Evolutionary conservation across 2,888 invertebrate genomes (phyloP), one percentile per base, ranked within the genome.

Genomic region (Gryllus longicercus): DNA sequence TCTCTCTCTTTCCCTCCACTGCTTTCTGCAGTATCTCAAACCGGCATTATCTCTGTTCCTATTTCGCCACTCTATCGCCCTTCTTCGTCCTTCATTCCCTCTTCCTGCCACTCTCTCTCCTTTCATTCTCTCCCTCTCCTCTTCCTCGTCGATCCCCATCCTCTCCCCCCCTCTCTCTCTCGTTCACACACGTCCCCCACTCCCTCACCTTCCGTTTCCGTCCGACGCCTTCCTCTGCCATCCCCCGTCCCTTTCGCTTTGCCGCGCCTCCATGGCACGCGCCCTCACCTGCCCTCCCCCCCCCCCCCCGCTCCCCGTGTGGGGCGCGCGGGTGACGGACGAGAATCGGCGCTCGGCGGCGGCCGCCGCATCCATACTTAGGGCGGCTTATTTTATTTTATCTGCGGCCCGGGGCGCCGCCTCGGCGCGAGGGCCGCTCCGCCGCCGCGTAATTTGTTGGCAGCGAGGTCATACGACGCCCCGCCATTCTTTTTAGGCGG

Each of bases 401-500:
- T 63, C 63, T 63, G 63, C 63, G 63, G 16, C 63, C 63, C 63
- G 63, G 63, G 63, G 63, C 16, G 14, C 63, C n/a, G 16, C 63
- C 63, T 10, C 63, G 63, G 14, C 11, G 16, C 63, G 16, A 63
- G 63, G 63, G 63, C n/a, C 63, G 63, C 63, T 11, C 16, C 14
- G n/a, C 63, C 16, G 8, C 0, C 16, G 63, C 63, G 63, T 63
- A 63, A 63, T 63, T 63, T 63, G 63, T 63, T 63, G 63, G 63
- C 16, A 14, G 63, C 79, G 79, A 76, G 79, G 79, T 77, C 76
- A 79, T 51, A 49, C 79, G 63, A 79, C 77, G 79, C 77, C 79
- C 79, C 76, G 63, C 79, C 79, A 79, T 79, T 79, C 77, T 79
- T 79, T 79, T 77, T 79, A 77, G n/a, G 63, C 63, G n/a, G 12